Base-by-base conservation (phyloP, 2,888 invertebrate species). In the Cyclophora punctaria region DNA sequence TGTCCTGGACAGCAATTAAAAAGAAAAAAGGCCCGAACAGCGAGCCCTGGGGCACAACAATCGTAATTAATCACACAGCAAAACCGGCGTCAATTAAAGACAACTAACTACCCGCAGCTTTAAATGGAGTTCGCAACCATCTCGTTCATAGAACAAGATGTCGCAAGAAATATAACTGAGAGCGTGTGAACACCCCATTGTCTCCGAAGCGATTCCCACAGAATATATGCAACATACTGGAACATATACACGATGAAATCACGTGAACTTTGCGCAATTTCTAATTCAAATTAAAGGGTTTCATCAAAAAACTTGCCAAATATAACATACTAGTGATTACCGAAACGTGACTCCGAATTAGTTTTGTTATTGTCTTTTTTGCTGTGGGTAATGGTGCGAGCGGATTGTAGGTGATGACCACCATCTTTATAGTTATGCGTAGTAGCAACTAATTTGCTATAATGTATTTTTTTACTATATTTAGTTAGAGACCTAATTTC, bases 121-220 rank as follows among this genome's bases (percentile, higher is more conserved):
- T 58, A 64, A 61, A 64, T 65, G 61, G 47, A 47, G 55, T 54
- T 50, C 53, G 51, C 55, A 62, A 68, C 63, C 68, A 64, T 64
- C 60, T 66, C 56, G 58, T 60, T 60, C 64, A 66, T 60, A 64
- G 58, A 55, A 55, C 48, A 48, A 57, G 77, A 75, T 85, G 80
- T 83, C 75, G 85, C 79, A 86, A 86, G 82, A 75, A 74, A 74
- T 77, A 69, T 71, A 71, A 73, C 75, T 51, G 78, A 76, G 78
- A 80, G 80, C 84, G 86, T 84, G 86, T 70, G 85, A 86, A 68
- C 61, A 60, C 52, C 53, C 66, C 65, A 85, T 85, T 83, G 84
- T 85, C 71, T 71, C 69, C 63, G 70, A 73, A 72, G 69, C 61
- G 55, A 73, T 85, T 85, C 85, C 71, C 85, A 84, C 82, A 78